Evolutionary conservation across 2,113 vertebrate species (phyloP), one percentile per base, ranked within the genome.

Genomic region (Oncorhynchus masou): DNA sequence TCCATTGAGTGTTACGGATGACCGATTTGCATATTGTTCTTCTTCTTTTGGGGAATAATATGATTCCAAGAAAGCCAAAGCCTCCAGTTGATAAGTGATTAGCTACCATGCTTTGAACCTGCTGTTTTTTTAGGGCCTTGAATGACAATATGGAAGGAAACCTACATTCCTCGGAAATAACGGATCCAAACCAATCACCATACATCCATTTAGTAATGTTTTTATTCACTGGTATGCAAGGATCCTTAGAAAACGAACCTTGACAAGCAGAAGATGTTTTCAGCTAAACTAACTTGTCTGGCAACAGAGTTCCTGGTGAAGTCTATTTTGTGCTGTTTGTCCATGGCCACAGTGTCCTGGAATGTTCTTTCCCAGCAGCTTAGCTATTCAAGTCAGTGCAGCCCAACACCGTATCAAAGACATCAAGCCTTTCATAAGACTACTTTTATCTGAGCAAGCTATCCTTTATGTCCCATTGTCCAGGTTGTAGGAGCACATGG

Each of bases 401-500:
- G 7, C 19, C 0, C 1, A 59, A 77, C 8, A n/a, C 25, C 59
- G n/a, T 15, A 62, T 68, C 12, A 78, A 67, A 27, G 31, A 78
- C 12, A 19, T 29, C 25, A 19, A 6, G 54, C 45, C 19, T 64
- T 7, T 73, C 60, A 64, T 54, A 22, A 78, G 62, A 5, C 57
- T 4, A 54, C 1, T 68, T 39, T 45, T 9, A 45, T 12, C 4
- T 79, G 15, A 79, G 60, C 4, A 12, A 77, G 25, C 0, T 9
- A 60, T 84, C 29, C 19, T 22, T 79, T 72, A 54, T 80, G 48
- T 54, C 51, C 67, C 39, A 51, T 74, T 79, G 1, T 86, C 20
- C 84, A 98, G 97, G 94, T 96, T 45, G 83, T 95, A 93, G 96
- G 96, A 95, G 95, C 96, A 87, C 94, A 80, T 93, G 97, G 97